phyloP scores from a whole-genome alignment of 2,888 invertebrate species.

The Trachelus stipa region DNA sequence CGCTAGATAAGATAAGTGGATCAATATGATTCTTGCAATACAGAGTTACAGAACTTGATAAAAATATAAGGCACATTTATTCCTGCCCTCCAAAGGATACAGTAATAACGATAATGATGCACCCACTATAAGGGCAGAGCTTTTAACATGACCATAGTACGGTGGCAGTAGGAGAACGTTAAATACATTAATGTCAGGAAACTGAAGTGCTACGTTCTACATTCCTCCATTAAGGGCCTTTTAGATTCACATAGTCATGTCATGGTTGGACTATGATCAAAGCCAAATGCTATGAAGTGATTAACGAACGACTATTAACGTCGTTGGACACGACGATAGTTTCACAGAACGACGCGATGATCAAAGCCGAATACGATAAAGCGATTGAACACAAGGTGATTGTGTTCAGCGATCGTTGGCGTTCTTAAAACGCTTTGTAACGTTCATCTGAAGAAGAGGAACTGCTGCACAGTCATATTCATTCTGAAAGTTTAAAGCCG shows the following conservation, averaged over 20 bases:
- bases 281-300: background rate
- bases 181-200: background rate
- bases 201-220: background rate
- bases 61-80: background rate
- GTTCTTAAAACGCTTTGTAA: background rate
- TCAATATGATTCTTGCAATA: background rate
- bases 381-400: background rate
- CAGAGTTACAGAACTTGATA: background rate
- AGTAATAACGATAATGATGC: background rate
- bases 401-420: background rate
- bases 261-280: background rate
- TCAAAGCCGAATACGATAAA: background rate
- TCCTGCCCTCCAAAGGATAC: background rate
- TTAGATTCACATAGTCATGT: background rate
- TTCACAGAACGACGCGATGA: background rate
- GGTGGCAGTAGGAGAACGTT: background rate
- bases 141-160: background rate
- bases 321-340: background rate
- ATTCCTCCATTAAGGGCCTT: background rate
- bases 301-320: background rate
- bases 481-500: background rate
- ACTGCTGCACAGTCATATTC: background rate
- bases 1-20: background rate
- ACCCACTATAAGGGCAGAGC: background rate
- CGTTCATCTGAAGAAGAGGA: background rate